Base-by-base conservation (phyloP, 2,888 invertebrate genomes). In the Drosophila stalkeri region DNA sequence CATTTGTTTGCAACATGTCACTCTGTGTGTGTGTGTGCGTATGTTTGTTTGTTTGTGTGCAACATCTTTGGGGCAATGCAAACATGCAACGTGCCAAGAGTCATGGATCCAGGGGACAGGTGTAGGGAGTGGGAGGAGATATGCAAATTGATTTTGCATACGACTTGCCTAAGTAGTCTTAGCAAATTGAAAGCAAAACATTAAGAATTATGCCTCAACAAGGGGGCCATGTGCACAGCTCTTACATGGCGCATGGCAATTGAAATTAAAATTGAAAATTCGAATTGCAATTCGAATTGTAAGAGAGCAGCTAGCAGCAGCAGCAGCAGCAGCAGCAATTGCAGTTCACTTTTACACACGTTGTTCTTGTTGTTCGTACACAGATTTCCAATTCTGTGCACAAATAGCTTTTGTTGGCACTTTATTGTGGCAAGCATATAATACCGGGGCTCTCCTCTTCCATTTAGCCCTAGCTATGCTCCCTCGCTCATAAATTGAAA, bases 151-250 rank as follows among this genome's bases (percentile, higher is more conserved):
- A 56, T 67, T 65, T 57, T 62, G 64, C 73, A 64, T 49, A 11
- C 63, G 35, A 52, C 59, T 57, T 44, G 67, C 55, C 63, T 72
- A 82, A 90, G 87, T 89, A 89, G 87, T 90, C 79, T 76, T 84
- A 70, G 89, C 67, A 86, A 86, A 90, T 86, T 86, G 89, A 75
- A 89, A 89, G 89, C 85, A 86, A 86, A 86, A 90, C 90, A 86
- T 86, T 86, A 90, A 90, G 89, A 86, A 90, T 87, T 90, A 90
- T 90, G 77, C 80, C 72, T 72, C 77, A 60, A 33, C 43, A 12
- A 27, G 65, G 6, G 71, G 71, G 90, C 85, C 88, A 84, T 87
- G 64, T 84, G 90, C 46, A 51, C 51, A 35, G 52, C 71, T 67
- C 81, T 81, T 86, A 88, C 86, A 88, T 31, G 51, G 35, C 16